phyloP scores from a whole-genome alignment of 2,797 vertebrate species.

The Sciurus carolinensis region DNA sequence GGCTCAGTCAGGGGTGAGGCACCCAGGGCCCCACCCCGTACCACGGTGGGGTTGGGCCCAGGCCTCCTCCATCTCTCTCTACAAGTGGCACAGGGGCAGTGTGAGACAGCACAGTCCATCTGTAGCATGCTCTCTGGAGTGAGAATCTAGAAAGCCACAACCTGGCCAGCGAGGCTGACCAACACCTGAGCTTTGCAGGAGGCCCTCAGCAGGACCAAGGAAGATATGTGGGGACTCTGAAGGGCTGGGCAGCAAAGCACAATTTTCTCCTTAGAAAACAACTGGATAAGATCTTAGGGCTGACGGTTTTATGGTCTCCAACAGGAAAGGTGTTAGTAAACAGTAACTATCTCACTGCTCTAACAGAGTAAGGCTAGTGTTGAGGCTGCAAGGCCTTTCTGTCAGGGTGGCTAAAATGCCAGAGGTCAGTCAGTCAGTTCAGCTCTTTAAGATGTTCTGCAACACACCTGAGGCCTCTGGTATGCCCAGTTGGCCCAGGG shows the following conservation, averaged over 20 bases:
- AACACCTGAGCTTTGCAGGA: not conserved
- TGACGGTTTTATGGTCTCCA: not conserved
- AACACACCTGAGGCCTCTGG: not conserved
- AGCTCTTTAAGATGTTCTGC: not conserved
- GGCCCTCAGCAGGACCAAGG: not conserved
- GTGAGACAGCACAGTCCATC: not conserved
- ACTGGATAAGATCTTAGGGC: not conserved
- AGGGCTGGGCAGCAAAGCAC: not conserved
- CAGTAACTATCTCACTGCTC: too few species aligned
- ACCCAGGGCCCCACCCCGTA: too few species aligned
- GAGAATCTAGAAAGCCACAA: not conserved
- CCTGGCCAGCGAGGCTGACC: not conserved
- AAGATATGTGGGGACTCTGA: not conserved
- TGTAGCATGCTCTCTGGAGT: not conserved
- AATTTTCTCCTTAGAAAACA: not conserved
- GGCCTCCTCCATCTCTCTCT: not conserved
- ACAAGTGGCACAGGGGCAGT: not conserved
- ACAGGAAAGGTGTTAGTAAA: not conserved
- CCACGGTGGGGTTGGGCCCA: too few species aligned
- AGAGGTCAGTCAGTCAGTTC: not conserved
- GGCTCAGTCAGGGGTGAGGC: too few species aligned
- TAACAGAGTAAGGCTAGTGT: not conserved
- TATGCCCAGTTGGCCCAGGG: not conserved
- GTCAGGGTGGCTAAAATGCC: not conserved
- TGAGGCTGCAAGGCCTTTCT: not conserved